A percentile compares a stretch with the other conserved stretches of the same genome.
Evolutionary conservation across 2,888 invertebrate species (phyloP).

Genomic region (Thysanoteuthis rhombus): DNA sequence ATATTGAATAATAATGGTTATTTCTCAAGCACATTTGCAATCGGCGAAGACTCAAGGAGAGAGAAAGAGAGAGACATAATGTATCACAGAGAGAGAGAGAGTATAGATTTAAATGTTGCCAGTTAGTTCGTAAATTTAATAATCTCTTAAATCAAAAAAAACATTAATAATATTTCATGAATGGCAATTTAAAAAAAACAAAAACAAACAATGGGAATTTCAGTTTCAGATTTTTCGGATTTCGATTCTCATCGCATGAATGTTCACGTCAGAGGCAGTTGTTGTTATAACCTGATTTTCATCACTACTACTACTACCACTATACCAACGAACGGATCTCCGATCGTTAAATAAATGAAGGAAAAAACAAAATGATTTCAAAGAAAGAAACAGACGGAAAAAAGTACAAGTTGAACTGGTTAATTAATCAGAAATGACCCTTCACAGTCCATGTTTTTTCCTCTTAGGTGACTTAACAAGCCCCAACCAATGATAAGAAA

Average conservation of each 20-base stretch:
- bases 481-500: too few species aligned
- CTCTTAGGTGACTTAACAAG: too few species aligned
- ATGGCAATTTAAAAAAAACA: not conserved
- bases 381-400: too few species aligned
- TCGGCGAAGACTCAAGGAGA: not conserved
- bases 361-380: too few species aligned
- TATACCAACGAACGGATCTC: too few species aligned
- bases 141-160: not conserved
- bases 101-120: not conserved
- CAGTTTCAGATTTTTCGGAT: not conserved
- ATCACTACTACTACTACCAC: not conserved
- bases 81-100: too few species aligned
- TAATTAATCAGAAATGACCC: too few species aligned
- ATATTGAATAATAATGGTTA: slow-evolving; percentile 12
- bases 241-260: not conserved
- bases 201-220: not conserved
- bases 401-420: too few species aligned
- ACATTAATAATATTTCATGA: not conserved
- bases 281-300: slow-evolving; percentile 1
- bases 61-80: not conserved
- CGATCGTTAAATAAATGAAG: too few species aligned
- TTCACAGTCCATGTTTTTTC: too few species aligned
- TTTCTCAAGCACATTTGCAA: not conserved
- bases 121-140: not conserved
- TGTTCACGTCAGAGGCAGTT: not conserved